Evolutionary conservation across 2,888 invertebrate genomes (phyloP).

Genomic region (Sarcophaga subvicina): DNA sequence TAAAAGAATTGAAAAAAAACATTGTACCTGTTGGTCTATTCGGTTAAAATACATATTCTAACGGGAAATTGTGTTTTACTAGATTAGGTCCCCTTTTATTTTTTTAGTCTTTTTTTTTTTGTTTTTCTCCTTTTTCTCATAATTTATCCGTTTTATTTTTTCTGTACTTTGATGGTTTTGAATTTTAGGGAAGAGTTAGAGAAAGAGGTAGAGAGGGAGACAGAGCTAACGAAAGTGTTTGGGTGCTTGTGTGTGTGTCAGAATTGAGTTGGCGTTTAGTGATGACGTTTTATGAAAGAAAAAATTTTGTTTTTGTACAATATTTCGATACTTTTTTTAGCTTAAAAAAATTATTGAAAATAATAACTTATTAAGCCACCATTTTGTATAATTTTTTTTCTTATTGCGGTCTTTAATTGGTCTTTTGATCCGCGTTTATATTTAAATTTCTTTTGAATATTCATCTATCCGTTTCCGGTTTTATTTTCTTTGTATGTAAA

Average conservation of each 20-base stretch:
- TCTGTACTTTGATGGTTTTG: constrained; percentile 49
- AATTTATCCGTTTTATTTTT: constrained; percentile 28
- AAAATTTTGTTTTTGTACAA: not conserved
- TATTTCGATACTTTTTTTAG: not conserved
- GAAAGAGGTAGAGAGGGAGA: no score
- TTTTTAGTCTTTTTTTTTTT: not conserved
- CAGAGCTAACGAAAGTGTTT: not conserved
- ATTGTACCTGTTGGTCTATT: constrained; percentile 52
- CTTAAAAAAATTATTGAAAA: not conserved
- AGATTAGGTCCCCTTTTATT: constrained; percentile 18
- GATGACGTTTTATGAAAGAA: not conserved
- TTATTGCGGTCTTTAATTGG: constrained; percentile 1
- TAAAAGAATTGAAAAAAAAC: not conserved
- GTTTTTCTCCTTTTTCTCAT: not conserved
- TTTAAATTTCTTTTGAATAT: not conserved
- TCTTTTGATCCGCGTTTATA: not conserved
- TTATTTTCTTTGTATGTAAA: no score
- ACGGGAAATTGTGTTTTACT: constrained; percentile 36
- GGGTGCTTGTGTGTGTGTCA: not conserved
- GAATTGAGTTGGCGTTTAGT: constrained; percentile 19
- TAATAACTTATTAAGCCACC: not conserved
- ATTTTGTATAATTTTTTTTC: constrained; percentile 12
- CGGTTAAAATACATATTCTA: constrained; percentile 28
- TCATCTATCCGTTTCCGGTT: no score
- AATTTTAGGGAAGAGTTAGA: constrained; percentile 6